These are phyloP conservation scores for Orientallactaga bullata DNA, from an alignment of 2,113 vertebrate genomes.

Conservation along the genomic window DNA sequence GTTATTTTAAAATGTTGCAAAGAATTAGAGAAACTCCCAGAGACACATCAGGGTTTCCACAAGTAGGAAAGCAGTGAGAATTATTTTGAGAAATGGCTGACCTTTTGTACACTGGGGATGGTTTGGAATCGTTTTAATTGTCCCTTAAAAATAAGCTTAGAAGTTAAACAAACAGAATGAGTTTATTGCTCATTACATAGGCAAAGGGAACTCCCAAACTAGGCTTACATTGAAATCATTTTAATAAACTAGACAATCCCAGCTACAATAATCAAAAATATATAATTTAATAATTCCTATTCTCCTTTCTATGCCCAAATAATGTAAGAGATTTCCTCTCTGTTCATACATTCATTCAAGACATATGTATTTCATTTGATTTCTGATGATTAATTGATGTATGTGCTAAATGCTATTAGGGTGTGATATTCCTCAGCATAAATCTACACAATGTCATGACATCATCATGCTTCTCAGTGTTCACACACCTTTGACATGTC, in stretches of 20 bases:
- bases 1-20: slow-evolving; percentile 76
- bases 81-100: slow-evolving; percentile 56
- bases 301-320: not conserved
- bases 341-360: not conserved
- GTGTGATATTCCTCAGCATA: rapidly evolving
- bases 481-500: not conserved
- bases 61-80: slow-evolving; percentile 42
- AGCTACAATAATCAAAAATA: slow-evolving; percentile 48
- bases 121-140: slow-evolving; percentile 53
- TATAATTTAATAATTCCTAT: not conserved
- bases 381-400: not conserved
- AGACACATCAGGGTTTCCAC: slow-evolving; percentile 42
- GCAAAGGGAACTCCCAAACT: not conserved
- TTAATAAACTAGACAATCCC: slow-evolving; percentile 38
- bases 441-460: no score
- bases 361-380: not conserved
- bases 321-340: not conserved
- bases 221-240: not conserved
- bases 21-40: slow-evolving; percentile 73
- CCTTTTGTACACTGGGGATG: slow-evolving; percentile 28
- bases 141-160: slow-evolving; percentile 21
- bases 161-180: slow-evolving; percentile 54
- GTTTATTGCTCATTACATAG: not conserved
- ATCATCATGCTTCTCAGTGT: not conserved
- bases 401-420: not conserved